Base-by-base conservation (phyloP, 2,888 invertebrate species). In the Leucophenga maculata region DNA sequence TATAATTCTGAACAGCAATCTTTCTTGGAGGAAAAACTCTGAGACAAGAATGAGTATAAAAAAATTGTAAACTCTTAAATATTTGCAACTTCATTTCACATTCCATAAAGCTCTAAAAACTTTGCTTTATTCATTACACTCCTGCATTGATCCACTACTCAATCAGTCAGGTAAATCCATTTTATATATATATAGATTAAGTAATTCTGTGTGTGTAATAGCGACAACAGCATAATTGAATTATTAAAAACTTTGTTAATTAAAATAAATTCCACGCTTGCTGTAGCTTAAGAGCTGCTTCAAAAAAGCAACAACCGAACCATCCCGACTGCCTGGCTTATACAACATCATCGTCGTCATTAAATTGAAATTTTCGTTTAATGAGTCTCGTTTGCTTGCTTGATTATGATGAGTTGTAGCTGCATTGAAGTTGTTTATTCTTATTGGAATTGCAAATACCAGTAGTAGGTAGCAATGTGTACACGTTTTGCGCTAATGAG, bases 181-280 rank as follows among this genome's bases (percentile, higher is more conserved):
- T 26, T 26, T 26, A 26, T 26, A 26, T 26, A 26, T 26, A 3
- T 26, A 26, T 26, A 26, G 4, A 4, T 26, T 26, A 26, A 26
- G 26, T 26, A 26, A 26, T 26, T 4, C n/a, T 55, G 26, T 26
- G 22, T 55, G 26, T 55, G 22, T 16, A 31, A 59, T 32, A 32
- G 16, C 59, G 26, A 26, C 32, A 32, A 26, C 32, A 32, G 59
- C 59, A 32, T 59, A 32, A 59, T 59, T 59, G 59, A 59, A 65
- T 74, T 67, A 55, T 57, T 71, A 75, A 65, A 70, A 75, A 77
- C 72, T 78, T 74, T 72, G 73, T 79, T 78, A 78, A 78, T 79
- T 75, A 79, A 78, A 79, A 79, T 75, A 72, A 76, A 79, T 76
- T 79, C 73, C 68, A 72, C 70, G 73, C 26, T 39, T 8, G 3